Conservation (phyloP, 2,113 vertebrate species). For the Ramphastos sulfuratus region DNA sequence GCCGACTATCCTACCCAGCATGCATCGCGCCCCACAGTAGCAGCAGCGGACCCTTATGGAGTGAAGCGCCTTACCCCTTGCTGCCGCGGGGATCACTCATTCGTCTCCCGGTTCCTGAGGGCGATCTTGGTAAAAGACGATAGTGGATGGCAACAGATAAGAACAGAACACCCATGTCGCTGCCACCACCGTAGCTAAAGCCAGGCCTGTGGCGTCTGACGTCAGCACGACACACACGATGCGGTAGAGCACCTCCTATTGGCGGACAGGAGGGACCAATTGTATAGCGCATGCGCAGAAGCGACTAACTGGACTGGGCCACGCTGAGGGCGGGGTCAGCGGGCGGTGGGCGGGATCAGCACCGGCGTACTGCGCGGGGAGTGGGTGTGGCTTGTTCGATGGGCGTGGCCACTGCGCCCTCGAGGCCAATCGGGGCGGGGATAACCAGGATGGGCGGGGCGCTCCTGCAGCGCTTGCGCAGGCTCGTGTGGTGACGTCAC, state of each 20-base stretch:
- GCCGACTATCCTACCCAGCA: neutral
- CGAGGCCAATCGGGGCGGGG: neutral
- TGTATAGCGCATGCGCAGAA: fast-evolving
- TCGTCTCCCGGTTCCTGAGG: fast-evolving
- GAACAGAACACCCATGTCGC: fast-evolving
- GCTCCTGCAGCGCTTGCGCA: neutral
- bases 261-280: fast-evolving
- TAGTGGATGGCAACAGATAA: neutral
- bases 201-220: fast-evolving
- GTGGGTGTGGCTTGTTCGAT: neutral
- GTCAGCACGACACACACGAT: fast-evolving
- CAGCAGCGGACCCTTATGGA: fast-evolving
- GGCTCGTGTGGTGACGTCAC: constrained; percentile 26
- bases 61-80: too few species aligned
- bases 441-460: neutral
- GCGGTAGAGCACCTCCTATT: fast-evolving
- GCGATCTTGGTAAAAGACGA: neutral
- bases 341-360: too few species aligned
- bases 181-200: fast-evolving
- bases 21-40: neutral
- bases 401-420: neutral
- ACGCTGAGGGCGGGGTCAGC: neutral
- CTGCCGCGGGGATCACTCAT: too few species aligned
- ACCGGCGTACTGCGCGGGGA: too few species aligned
- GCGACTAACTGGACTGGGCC: neutral